Base-by-base conservation (phyloP, 1,140 invertebrate genomes). In the Tenebrio molitor region DNA sequence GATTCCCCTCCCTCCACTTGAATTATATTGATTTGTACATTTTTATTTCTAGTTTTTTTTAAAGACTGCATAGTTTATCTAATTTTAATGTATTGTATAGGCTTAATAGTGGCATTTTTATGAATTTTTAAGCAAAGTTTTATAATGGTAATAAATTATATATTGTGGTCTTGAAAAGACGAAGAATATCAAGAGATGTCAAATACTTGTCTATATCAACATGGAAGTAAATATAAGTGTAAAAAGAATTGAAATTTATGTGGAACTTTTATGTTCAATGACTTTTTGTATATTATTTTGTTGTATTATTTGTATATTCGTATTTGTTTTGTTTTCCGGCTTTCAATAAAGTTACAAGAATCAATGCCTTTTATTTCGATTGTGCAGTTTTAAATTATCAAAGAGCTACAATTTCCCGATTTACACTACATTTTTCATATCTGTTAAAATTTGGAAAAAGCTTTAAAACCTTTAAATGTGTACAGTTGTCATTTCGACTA, bases 11-110 rank as follows among this genome's bases (percentile, higher is more conserved):
- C 34, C 58, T 34, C 70, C 70, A 65, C 29, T 39, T 65, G 12
- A 50, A 33, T 58, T 58, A 36, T 69, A 69, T 15, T 69, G 17
- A 46, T 66, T 46, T 65, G 42, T 46, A 50, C 7, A 62, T 66
- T n/a, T 41, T 71, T 50, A 46, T n/a, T 36, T 50, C 12, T 50
- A 25, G 17, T 65, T 62, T 50, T 44, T 53, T 69, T 71, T 44
- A 58, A 71, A 71, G 70, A 71, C 70, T 71, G 70, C 58, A 36
- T 71, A 71, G 70, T 41, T 44, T 71, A 71, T 71, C 46, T 65
- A 46, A 68, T 44, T 42, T 46, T 34, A 71, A 21, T 10, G 25
- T 64, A 62, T 34, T 36, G 8, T 62, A 46, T 71, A 68, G 44
- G 62, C 58, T 65, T 71, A 44, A 29, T 65, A 71, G 62, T 65